Conservation (phyloP, 2,888 invertebrate genomes). For the Polydrusus pterygomalis region DNA sequence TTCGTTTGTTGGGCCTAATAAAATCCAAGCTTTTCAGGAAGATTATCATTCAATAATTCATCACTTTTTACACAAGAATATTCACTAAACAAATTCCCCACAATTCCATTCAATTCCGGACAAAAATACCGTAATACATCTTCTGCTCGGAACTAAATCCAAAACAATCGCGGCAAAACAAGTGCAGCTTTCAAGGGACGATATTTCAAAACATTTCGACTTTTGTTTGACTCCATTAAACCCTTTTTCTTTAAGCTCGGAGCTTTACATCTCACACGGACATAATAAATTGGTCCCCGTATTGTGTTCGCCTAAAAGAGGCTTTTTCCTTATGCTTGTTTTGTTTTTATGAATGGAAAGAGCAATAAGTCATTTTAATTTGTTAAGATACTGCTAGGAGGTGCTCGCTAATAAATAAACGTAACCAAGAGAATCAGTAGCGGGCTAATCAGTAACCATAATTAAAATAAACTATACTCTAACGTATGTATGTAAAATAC, state of each 20-base stretch:
- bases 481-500: no score
- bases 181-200: conserved; percentile 54
- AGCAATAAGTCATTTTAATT: conserved; percentile 50
- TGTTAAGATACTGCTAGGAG: conserved; percentile 31
- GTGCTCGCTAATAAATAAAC: conserved; percentile 1
- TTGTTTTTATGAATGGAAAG: conserved; percentile 47
- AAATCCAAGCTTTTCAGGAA: not conserved
- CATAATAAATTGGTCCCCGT: conserved; percentile 53
- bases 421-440: not conserved
- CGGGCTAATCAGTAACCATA: no score
- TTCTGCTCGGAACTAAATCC: conserved; percentile 52
- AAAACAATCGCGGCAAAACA: conserved; percentile 55
- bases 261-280: conserved; percentile 56
- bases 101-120: conserved; percentile 45
- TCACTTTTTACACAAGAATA: conserved; percentile 19
- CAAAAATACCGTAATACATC: conserved; percentile 54
- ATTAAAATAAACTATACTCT: no score
- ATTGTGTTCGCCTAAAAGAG: conserved; percentile 53
- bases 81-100: conserved; percentile 43
- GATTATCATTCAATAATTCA: conserved; percentile 12
- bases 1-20: no score
- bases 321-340: conserved; percentile 53
- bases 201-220: conserved; percentile 58
- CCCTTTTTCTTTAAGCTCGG: conserved; percentile 55
- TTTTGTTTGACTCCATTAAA: conserved; percentile 58